These are phyloP conservation scores for Spodoptera littoralis DNA, from an alignment of 2,888 invertebrate genomes.

Conservation along the genomic window DNA sequence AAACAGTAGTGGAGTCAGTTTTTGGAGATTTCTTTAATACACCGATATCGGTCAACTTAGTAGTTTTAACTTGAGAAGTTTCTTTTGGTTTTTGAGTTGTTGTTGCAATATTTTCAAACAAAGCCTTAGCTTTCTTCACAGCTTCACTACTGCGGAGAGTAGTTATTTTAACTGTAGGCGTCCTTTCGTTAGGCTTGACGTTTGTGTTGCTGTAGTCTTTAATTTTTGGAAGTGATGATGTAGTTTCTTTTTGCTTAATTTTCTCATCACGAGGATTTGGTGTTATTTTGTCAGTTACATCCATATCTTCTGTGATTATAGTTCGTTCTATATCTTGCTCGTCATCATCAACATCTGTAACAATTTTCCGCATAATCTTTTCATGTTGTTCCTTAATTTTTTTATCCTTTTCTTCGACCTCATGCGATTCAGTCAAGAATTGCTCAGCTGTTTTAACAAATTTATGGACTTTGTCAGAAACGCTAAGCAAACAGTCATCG, in stretches of 20 bases:
- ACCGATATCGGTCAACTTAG: constrained; percentile 85
- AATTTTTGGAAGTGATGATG: constrained; percentile 68
- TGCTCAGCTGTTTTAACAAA: constrained; percentile 90
- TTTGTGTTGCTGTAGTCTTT: constrained; percentile 66
- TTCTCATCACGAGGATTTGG: constrained; percentile 57
- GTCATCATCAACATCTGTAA: constrained; percentile 70
- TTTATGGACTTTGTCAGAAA: constrained; percentile 91
- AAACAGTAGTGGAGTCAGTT: constrained; percentile 66
- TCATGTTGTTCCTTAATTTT: constrained; percentile 83
- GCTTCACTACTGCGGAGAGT: constrained; percentile 89
- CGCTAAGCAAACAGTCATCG: constrained; percentile 90
- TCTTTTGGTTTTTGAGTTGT: constrained; percentile 74
- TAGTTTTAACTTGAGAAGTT: constrained; percentile 63
- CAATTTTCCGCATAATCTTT: constrained; percentile 79
- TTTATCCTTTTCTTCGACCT: constrained; percentile 76
- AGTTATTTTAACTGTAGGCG: constrained; percentile 76
- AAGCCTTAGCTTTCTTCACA: constrained; percentile 91
- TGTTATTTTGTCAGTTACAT: constrained; percentile 38
- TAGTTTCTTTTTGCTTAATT: constrained; percentile 67
- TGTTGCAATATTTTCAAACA: constrained; percentile 91
- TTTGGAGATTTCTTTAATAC: constrained; percentile 77
- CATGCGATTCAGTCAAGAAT: constrained; percentile 76
- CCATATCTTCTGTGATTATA: constrained; percentile 42
- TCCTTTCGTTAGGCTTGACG: constrained; percentile 66
- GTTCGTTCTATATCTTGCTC: constrained; percentile 54